These are phyloP conservation scores for Rachycentron canadum DNA, from an alignment of 2,797 vertebrate genomes.

Conservation along the genomic window DNA sequence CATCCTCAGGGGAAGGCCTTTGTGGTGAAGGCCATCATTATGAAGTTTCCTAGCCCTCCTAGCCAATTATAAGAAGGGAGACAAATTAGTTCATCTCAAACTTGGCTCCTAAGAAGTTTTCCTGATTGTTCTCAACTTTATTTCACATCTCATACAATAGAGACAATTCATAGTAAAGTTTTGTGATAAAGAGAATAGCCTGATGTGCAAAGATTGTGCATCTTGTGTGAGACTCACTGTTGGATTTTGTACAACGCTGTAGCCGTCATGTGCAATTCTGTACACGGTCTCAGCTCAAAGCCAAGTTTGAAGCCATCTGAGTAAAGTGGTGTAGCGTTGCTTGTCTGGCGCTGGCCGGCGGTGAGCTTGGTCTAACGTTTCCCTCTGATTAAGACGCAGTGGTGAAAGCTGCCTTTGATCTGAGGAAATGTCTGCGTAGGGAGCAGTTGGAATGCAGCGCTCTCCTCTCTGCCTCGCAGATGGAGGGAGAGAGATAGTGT, in stretches of 20 bases:
- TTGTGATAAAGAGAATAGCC: constrained; percentile 52
- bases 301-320: constrained; percentile 48
- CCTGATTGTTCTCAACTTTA: constrained; percentile 73
- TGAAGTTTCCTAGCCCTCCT: constrained; percentile 77
- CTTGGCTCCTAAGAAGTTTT: constrained; percentile 72
- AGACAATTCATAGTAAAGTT: constrained; percentile 31
- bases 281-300: constrained; percentile 46
- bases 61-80: constrained; percentile 81
- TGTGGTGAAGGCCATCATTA: constrained; percentile 84
- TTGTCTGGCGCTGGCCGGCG: constrained; percentile 65
- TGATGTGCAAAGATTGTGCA: constrained; percentile 1
- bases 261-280: constrained; percentile 48
- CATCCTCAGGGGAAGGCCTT: constrained; percentile 80
- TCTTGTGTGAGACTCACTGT: constrained; percentile 33
- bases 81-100: constrained; percentile 76
- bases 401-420: constrained; percentile 86
- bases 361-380: constrained; percentile 71
- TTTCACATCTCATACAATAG: constrained; percentile 50
- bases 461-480: constrained; percentile 73
- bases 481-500: constrained; percentile 76
- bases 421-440: constrained; percentile 84
- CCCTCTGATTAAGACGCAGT: constrained; percentile 83
- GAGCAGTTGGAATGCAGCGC: constrained; percentile 81
- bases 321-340: constrained; percentile 56
- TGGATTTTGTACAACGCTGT: constrained; percentile 45